phyloP scores from a whole-genome alignment of 2,888 invertebrate genomes.

The Zelleria hepariella region DNA sequence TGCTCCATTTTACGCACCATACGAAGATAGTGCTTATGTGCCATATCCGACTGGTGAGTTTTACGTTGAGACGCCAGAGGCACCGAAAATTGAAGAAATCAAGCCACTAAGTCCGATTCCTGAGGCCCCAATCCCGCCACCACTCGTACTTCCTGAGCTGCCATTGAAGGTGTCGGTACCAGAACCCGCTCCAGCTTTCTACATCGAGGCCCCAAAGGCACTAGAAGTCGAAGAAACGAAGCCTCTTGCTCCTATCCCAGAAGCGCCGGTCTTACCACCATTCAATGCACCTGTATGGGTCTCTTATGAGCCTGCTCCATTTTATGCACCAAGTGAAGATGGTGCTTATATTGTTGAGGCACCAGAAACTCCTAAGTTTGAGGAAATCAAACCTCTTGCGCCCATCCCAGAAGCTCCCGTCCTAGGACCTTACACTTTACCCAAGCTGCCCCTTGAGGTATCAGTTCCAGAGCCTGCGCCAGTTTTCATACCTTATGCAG shows the following conservation, averaged over 20 bases:
- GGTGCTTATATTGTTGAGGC: background rate
- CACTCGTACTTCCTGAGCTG: slow-evolving; percentile 8
- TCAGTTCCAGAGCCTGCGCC: background rate
- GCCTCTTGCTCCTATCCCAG: background rate
- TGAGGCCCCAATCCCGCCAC: slow-evolving; percentile 14
- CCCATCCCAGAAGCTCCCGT: slow-evolving; percentile 1
- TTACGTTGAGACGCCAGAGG: slow-evolving; percentile 2
- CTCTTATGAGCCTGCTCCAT: background rate
- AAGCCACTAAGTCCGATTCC: slow-evolving; percentile 10
- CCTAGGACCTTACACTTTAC: background rate
- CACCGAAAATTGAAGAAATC: slow-evolving; percentile 9
- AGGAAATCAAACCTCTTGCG: background rate
- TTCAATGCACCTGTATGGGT: background rate
- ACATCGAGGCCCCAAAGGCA: background rate
- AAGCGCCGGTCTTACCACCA: background rate
- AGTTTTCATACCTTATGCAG: background rate
- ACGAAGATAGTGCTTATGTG: background rate
- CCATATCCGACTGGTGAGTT: background rate
- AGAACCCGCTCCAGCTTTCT: background rate
- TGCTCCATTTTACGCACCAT: background rate
- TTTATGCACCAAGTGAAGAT: background rate
- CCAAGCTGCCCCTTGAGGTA: background rate
- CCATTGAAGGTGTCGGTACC: background rate
- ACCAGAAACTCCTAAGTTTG: background rate
- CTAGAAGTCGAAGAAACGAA: background rate